Evolutionary conservation across 2,888 invertebrate species (phyloP), one percentile per base, ranked within the genome.

Genomic region (Noctua janthina): DNA sequence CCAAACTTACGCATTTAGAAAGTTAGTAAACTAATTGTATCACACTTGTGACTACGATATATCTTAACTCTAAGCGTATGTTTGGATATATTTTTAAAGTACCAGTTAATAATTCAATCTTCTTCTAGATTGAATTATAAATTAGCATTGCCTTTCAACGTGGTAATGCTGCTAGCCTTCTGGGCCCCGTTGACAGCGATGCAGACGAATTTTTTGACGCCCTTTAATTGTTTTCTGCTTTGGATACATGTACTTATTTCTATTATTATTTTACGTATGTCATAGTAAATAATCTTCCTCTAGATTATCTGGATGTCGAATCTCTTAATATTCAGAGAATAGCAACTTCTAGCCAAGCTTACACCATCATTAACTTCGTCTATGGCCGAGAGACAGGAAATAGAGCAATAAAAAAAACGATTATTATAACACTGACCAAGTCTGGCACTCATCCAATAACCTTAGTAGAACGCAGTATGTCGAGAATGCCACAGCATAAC

Each of bases 401-500:
- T 39, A 2, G 7, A 70, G n/a, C 15, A 54, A 43, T 72, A 10
- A 39, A 8, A 72, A 39, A 43, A 23, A 54, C 11, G 6, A 15
- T 54, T 1, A 20, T 35, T 46, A 56, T 43, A 72, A 46, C 13
- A 35, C 46, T 23, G 7, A 20, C 17, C 35, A 39, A 49, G 13
- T 35, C 29, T 51, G 13, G 8, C 8, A 39, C 39, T 71, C 71
- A 71, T 54, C 35, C 15, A 70, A 39, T 56, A 51, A 29, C 70
- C 62, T 71, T 68, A 64, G 23, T 64, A 75, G 35, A 64, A n/a
- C 72, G n/a, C 74, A 56, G 56, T 79, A 73, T 79, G 74, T 68
- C 54, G 71, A 74, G 79, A 83, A 84, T 79, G 79, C 64, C 71
- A 66, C 39, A 62, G 49, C 39, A 74, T 79, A 67, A 74, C 62